A percentile compares a stretch with the other conserved stretches of the same genome.
Evolutionary conservation across 2,113 vertebrate species (phyloP).

Genomic region (Turnix velox): DNA sequence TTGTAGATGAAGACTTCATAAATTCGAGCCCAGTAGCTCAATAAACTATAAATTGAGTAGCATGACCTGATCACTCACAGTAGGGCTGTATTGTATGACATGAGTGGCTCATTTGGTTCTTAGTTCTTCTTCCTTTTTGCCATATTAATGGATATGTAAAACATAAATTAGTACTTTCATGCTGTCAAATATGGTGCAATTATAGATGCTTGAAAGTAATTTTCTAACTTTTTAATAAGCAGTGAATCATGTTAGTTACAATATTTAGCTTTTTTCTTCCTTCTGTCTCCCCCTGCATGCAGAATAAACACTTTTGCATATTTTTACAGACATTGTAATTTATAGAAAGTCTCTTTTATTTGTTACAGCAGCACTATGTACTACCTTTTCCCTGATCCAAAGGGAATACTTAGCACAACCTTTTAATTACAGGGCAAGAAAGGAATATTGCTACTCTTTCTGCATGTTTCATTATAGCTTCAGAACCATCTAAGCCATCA

Average conservation of each 20-base stretch:
- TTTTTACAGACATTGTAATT: background rate
- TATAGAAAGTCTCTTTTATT: background rate
- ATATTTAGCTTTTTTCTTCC: background rate
- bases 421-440: background rate
- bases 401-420: background rate
- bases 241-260: background rate
- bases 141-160: background rate
- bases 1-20: background rate
- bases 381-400: background rate
- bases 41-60: background rate
- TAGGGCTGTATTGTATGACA: background rate
- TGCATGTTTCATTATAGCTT: background rate
- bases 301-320: background rate
- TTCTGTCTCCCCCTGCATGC: accelerated
- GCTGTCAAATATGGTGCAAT: background rate
- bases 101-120: background rate
- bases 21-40: background rate
- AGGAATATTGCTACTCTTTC: background rate
- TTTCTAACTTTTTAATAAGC: background rate
- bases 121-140: background rate
- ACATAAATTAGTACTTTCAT: background rate
- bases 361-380: background rate
- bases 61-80: accelerated
- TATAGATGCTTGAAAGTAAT: background rate
- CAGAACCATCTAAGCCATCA: background rate